Evolutionary conservation across 2,113 vertebrate species (phyloP).

Genomic region (Penelope pileata): DNA sequence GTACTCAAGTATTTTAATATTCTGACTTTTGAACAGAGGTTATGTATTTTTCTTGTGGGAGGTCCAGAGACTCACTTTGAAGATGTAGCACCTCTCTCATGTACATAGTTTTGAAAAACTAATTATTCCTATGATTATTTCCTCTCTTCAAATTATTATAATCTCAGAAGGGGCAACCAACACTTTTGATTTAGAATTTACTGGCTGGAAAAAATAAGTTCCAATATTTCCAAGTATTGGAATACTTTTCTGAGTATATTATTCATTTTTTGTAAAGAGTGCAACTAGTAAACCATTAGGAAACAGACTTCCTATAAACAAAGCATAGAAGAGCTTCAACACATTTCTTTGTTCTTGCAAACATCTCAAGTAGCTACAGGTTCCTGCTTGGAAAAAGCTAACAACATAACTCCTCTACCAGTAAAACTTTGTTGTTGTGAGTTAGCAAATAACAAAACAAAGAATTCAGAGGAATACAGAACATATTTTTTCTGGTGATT

Average conservation of each 20-base stretch:
- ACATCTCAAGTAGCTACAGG: neutral
- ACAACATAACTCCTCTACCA: neutral
- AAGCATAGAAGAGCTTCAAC: neutral
- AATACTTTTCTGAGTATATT: neutral
- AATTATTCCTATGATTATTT: neutral
- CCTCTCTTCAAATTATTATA: neutral
- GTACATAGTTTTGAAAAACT: neutral
- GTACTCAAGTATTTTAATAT: neutral
- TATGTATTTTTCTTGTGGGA: neutral
- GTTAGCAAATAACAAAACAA: neutral
- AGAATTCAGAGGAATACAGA: neutral
- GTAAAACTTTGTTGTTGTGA: neutral
- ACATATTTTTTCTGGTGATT: neutral
- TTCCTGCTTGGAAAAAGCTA: neutral
- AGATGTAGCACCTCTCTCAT: neutral
- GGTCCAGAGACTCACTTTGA: neutral
- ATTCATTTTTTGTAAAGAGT: neutral
- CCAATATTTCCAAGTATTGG: neutral
- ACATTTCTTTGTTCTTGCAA: neutral
- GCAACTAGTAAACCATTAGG: neutral
- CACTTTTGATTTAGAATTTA: neutral
- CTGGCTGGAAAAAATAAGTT: neutral
- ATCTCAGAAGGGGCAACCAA: neutral
- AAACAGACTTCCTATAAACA: neutral
- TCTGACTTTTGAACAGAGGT: neutral